phyloP scores from a whole-genome alignment of 2,113 vertebrate species.

The Eurystomus gularis region DNA sequence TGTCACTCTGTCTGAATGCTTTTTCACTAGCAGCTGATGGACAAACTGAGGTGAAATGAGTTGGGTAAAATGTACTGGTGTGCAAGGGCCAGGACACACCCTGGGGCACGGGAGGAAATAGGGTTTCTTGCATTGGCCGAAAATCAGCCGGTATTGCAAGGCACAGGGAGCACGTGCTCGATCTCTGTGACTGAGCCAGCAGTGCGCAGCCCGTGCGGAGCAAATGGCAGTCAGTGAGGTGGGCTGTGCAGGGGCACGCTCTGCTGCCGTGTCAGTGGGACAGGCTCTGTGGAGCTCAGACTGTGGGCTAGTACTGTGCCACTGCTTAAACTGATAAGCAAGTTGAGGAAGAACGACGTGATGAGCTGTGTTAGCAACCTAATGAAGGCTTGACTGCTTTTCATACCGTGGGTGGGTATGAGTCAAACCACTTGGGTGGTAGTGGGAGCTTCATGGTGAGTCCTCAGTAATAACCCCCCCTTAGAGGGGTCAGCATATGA shows the following conservation, averaged over 20 bases:
- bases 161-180: rapidly evolving
- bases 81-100: neutral
- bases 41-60: neutral
- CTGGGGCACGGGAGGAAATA: neutral
- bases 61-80: neutral
- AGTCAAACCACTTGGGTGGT: neutral
- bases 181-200: neutral
- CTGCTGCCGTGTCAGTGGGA: neutral
- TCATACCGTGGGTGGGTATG: neutral
- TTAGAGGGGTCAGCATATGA: neutral
- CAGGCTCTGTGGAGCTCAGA: neutral
- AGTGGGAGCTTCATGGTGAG: neutral
- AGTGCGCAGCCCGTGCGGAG: neutral
- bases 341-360: neutral
- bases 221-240: neutral
- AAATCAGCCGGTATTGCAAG: neutral
- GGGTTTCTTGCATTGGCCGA: neutral
- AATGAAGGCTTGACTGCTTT: neutral
- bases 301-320: neutral
- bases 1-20: neutral
- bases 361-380: neutral
- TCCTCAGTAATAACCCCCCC: neutral
- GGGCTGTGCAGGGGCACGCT: neutral
- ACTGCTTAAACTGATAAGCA: neutral
- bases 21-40: neutral